phyloP scores from a whole-genome alignment of 2,797 vertebrate genomes.

The Falco columbarius region DNA sequence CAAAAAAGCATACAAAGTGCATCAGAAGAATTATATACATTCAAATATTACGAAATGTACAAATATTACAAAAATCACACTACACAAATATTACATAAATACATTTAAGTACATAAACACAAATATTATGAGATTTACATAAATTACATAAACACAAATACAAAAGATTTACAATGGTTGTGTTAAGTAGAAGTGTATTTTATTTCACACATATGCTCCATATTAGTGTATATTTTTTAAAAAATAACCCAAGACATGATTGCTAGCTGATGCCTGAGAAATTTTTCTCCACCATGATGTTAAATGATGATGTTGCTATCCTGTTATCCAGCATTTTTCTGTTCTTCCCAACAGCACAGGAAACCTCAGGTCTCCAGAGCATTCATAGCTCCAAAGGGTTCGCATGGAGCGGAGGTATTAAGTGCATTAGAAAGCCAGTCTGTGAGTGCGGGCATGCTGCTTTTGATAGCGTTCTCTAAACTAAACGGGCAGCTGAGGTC shows the following conservation, averaged over 20 bases:
- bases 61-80: background rate
- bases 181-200: background rate
- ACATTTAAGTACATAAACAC: background rate
- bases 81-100: background rate
- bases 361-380: background rate
- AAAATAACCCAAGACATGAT: background rate
- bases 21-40: background rate
- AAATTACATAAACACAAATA: background rate
- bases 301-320: background rate
- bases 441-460: background rate
- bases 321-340: background rate
- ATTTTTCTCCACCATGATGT: accelerated
- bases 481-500: background rate
- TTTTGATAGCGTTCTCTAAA: background rate
- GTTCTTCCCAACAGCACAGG: background rate
- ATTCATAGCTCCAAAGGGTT: background rate
- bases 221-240: background rate
- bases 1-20: background rate
- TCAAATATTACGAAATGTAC: background rate
- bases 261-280: background rate
- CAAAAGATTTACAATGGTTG: background rate
- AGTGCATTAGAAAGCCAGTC: background rate
- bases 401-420: background rate
- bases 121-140: background rate
- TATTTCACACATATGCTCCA: background rate